phyloP scores from a whole-genome alignment of 2,888 invertebrate genomes.

The Lagria hirta region DNA sequence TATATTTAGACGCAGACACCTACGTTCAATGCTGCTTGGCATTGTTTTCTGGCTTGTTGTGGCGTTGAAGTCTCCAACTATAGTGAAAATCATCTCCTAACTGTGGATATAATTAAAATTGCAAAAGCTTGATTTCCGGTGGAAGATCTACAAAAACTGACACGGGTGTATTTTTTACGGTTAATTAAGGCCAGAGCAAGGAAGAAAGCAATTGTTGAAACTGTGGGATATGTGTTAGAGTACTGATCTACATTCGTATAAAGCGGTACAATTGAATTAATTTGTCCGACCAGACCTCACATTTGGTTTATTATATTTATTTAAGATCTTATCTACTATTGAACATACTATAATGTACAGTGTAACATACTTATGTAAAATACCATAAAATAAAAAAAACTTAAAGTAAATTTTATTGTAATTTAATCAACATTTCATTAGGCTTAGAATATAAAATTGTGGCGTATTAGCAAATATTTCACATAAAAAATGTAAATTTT shows the following conservation, averaged over 20 bases:
- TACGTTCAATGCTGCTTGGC: constrained; percentile 1
- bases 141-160: constrained; percentile 34
- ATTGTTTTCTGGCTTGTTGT: too few relatives aligned
- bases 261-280: constrained; percentile 11
- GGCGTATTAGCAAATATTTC: too few relatives aligned
- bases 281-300: too few relatives aligned
- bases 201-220: constrained; percentile 33
- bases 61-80: constrained; percentile 8
- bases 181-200: constrained; percentile 29
- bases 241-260: constrained; percentile 16
- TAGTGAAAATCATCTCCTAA: constrained; percentile 11
- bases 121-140: constrained; percentile 36
- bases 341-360: too few relatives aligned
- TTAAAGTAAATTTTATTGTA: too few relatives aligned
- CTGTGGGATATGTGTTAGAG: constrained; percentile 26
- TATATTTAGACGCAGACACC: constrained; percentile 5
- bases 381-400: too few relatives aligned
- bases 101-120: constrained; percentile 37
- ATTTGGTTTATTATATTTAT: too few relatives aligned
- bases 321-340: too few relatives aligned
- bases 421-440: too few relatives aligned
- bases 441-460: too few relatives aligned
- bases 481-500: too few relatives aligned
- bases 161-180: constrained; percentile 30
- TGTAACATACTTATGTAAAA: too few relatives aligned